phyloP scores from a whole-genome alignment of 35 echinoderm and acorn worm species.

The Apostichopus parvimensis region DNA sequence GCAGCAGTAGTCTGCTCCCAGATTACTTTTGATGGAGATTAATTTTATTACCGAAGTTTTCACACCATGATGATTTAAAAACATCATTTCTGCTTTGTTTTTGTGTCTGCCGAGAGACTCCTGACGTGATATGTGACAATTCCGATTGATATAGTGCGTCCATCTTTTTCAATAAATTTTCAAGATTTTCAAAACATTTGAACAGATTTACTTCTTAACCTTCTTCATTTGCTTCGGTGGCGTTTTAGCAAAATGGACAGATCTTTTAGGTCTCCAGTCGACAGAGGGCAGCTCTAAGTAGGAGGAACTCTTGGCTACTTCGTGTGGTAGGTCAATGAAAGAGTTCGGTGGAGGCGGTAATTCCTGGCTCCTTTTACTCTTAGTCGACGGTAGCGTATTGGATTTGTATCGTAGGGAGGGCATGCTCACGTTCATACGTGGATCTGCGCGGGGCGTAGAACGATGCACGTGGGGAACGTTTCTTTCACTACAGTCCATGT shows the following conservation, averaged over 20 bases:
- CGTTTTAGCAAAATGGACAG: slow-evolving; percentile 1
- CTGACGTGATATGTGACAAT: no score
- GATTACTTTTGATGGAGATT: no score
- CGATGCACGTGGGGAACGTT: neutral
- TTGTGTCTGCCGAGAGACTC: no score
- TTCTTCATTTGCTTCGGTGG: slow-evolving; percentile 51
- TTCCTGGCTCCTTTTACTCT: slow-evolving; percentile 7
- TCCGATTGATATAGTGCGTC: no score
- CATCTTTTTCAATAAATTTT: no score
- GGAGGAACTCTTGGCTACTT: neutral
- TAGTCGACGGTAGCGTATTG: slow-evolving; percentile 8
- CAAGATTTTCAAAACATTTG: neutral
- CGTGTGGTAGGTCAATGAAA: neutral
- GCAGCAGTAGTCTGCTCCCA: no score
- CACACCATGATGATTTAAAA: no score
- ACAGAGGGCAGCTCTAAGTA: neutral
- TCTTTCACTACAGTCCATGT: neutral
- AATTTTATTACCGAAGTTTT: no score
- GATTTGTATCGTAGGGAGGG: slow-evolving; percentile 28
- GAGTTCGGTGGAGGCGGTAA: slow-evolving; percentile 36
- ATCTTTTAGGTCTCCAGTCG: slow-evolving; percentile 26
- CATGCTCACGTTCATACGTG: slow-evolving; percentile 35
- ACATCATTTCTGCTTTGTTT: no score
- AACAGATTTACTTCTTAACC: slow-evolving; percentile 20
- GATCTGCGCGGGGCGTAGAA: neutral